These are phyloP conservation scores for Acholoe squamosa DNA, from an alignment of 2,888 invertebrate species.

Conservation along the genomic window DNA sequence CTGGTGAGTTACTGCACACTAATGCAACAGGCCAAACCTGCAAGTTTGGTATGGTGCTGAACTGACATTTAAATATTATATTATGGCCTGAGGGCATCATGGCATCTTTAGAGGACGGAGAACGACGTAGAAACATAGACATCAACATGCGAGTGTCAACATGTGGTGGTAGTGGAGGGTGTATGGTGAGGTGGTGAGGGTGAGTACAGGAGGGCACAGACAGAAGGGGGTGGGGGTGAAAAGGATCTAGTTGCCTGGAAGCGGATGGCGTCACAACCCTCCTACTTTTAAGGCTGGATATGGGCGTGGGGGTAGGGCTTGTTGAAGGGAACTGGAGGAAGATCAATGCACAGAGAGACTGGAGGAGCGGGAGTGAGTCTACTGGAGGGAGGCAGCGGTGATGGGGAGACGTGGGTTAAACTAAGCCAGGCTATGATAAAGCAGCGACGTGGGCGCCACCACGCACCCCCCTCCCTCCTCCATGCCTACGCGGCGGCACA, in stretches of 20 bases:
- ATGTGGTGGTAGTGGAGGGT: neutral
- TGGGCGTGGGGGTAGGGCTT: neutral
- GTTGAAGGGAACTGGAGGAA: slow-evolving; percentile 11
- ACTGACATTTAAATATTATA: no score
- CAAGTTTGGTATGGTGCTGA: no score
- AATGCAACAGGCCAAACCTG: no score
- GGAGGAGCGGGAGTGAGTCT: neutral
- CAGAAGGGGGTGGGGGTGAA: neutral
- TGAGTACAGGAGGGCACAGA: neutral
- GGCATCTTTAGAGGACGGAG: no score
- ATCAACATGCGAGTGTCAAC: no score
- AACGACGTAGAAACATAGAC: no score
- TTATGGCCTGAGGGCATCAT: no score
- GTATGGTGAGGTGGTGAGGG: neutral
- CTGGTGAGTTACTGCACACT: no score
- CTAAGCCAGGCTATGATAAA: slow-evolving; percentile 54
- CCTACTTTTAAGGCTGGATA: neutral
- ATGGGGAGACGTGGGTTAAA: slow-evolving; percentile 37
- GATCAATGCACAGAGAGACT: neutral
- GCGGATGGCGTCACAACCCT: neutral
- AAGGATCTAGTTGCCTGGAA: slow-evolving; percentile 3
- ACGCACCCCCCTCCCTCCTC: neutral
- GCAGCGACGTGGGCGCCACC: neutral
- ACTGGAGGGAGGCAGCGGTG: neutral
- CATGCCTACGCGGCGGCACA: neutral